Evolutionary conservation across 2,888 invertebrate species (phyloP).

Genomic region (Tanytarsus gracilentus): DNA sequence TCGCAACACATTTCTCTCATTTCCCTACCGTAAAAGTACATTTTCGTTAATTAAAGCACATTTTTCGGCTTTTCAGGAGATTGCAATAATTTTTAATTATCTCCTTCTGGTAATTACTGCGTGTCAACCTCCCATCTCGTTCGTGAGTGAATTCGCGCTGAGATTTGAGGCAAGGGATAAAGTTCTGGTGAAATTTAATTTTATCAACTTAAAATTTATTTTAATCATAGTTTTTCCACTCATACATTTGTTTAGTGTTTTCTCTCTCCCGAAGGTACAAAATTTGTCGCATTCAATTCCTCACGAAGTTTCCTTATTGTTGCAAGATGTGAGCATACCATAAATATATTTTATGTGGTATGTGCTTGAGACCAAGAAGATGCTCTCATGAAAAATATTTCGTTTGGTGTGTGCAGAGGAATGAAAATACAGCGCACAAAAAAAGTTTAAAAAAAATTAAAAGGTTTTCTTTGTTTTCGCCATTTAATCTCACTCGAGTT

Average conservation of each 20-base stretch:
- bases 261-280: neutral
- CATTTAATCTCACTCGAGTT: slow-evolving; percentile 1
- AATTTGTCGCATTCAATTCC: slow-evolving; percentile 8
- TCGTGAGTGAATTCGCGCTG: too few species aligned
- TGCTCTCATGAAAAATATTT: neutral
- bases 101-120: neutral
- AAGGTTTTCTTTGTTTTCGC: neutral
- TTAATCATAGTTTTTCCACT: too few species aligned
- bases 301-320: too few species aligned
- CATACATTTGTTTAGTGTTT: too few species aligned
- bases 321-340: too few species aligned
- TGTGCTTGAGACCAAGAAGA: neutral
- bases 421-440: neutral
- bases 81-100: slow-evolving; percentile 15
- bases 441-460: neutral
- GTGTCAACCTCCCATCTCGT: too few species aligned
- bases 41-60: too few species aligned
- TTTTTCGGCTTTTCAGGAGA: too few species aligned
- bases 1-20: neutral
- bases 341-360: neutral
- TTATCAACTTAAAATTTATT: too few species aligned
- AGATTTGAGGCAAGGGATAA: too few species aligned
- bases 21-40: neutral
- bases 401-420: neutral
- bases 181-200: too few species aligned